These are phyloP conservation scores for Rhamphomyia laevipes DNA, from an alignment of 2,888 invertebrate genomes.

Conservation along the genomic window DNA sequence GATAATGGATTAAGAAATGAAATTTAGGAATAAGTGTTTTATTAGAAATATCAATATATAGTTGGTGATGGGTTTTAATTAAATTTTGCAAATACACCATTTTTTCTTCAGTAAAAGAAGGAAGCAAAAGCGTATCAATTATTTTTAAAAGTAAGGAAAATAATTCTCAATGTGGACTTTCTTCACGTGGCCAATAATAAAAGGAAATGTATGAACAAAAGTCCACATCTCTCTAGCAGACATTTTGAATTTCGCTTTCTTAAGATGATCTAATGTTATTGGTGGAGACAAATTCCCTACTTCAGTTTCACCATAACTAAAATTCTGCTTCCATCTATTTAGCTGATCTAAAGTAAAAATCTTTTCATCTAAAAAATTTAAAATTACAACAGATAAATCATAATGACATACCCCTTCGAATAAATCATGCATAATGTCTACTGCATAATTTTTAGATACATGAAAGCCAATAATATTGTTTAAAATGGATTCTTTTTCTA, in stretches of 20 bases:
- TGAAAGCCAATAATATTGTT: not conserved
- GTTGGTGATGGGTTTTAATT: not conserved
- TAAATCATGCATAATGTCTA: not conserved
- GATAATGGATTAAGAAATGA: not conserved
- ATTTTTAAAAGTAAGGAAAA: not conserved
- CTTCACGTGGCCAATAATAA: not conserved
- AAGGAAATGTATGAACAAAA: not conserved
- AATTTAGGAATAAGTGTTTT: not conserved
- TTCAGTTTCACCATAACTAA: not conserved
- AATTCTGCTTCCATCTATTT: not conserved
- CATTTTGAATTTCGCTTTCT: not conserved
- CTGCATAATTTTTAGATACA: not conserved
- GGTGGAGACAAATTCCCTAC: not conserved
- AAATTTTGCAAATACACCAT: not conserved
- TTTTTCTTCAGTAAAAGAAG: not conserved
- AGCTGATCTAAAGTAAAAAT: not conserved
- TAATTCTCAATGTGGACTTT: not conserved
- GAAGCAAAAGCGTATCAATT: not conserved
- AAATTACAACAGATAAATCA: not conserved
- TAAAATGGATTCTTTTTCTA: not conserved
- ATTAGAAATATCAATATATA: not conserved
- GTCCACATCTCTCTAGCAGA: too few species aligned
- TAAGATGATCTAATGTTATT: not conserved
- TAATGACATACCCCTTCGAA: not conserved
- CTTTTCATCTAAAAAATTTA: not conserved